A percentile compares a stretch with the other conserved stretches of the same genome.
These are phyloP conservation scores for Laterallus jamaicensis DNA, from an alignment of 2,113 vertebrate genomes.

Conservation along the genomic window DNA sequence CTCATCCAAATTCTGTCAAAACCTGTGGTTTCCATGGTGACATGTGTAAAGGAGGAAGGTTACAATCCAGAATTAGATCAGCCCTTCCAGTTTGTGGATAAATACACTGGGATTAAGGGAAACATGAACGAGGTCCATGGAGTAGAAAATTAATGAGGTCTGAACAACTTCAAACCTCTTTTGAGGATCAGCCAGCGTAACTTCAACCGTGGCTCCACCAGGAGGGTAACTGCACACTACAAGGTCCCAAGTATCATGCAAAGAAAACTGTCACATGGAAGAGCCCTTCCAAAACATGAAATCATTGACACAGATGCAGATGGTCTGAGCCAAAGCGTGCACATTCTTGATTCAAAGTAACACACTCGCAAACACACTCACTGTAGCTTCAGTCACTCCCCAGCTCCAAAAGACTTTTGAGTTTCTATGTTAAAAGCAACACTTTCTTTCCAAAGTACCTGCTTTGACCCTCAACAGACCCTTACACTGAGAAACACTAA, in stretches of 20 bases:
- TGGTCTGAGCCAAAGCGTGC: neutral
- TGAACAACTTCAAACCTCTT: neutral
- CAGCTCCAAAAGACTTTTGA: neutral
- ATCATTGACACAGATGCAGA: neutral
- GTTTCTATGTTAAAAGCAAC: conserved; percentile 2
- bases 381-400: neutral
- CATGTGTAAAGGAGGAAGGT: neutral
- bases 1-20: neutral
- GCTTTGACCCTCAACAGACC: neutral
- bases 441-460: neutral
- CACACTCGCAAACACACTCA: neutral
- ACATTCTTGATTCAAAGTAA: neutral
- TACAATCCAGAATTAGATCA: conserved; percentile 31
- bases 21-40: neutral
- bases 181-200: neutral
- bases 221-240: conserved; percentile 26
- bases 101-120: conserved; percentile 48
- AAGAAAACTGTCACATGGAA: neutral
- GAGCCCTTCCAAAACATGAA: neutral
- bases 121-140: neutral
- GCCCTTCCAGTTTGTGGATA: conserved; percentile 45
- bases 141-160: conserved; percentile 52
- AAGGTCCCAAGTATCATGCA: conserved; percentile 44
- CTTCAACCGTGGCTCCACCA: neutral
- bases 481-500: neutral